Evolutionary conservation across 1,140 invertebrate genomes (phyloP).

Genomic region (Zaprionus ornatus): DNA sequence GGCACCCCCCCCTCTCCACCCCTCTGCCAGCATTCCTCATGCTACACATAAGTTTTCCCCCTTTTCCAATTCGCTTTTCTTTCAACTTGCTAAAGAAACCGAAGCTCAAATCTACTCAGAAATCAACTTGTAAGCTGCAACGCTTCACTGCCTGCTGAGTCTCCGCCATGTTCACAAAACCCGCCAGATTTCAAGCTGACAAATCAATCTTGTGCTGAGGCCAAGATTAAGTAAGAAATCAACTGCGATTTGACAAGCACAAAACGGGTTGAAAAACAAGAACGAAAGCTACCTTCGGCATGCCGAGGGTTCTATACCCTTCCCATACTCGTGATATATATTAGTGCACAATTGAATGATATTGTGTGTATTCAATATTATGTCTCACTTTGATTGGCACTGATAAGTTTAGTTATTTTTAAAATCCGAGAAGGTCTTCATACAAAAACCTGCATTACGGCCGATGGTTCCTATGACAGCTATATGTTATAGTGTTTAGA

Average conservation of each 20-base stretch:
- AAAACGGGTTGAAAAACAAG: background rate
- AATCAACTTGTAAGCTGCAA: background rate
- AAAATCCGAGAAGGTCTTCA: too few relatives aligned
- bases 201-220: background rate
- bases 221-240: background rate
- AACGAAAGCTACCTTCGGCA: too few relatives aligned
- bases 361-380: too few relatives aligned
- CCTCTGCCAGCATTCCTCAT: background rate
- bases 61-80: background rate
- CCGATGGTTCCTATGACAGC: too few relatives aligned
- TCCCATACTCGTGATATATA: too few relatives aligned
- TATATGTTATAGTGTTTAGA: too few relatives aligned
- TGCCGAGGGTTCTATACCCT: background rate
- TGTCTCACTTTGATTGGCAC: too few relatives aligned
- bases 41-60: background rate
- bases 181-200: background rate
- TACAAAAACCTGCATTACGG: too few relatives aligned
- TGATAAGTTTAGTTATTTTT: too few relatives aligned
- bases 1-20: background rate
- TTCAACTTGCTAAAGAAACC: background rate
- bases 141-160: background rate
- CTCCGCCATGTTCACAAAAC: background rate
- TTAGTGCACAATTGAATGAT: too few relatives aligned
- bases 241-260: slow-evolving; percentile 3
- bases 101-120: background rate